Conservation (phyloP, 2,888 invertebrate genomes). For the Pachymerium ferrugineum region DNA sequence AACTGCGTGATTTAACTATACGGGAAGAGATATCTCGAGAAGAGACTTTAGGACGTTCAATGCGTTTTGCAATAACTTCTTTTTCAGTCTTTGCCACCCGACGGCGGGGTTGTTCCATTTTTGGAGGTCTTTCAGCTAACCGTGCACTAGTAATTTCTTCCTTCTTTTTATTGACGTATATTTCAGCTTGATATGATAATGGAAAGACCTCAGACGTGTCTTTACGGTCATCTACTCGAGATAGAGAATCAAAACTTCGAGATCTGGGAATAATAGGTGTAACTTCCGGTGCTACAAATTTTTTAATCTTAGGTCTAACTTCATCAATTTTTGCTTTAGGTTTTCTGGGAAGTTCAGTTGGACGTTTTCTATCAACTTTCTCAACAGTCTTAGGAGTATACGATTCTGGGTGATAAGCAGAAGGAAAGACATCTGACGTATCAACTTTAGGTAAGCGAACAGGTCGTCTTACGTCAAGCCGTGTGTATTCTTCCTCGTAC, state of each 20-base stretch:
- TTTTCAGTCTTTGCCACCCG: background rate
- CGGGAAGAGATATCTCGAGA: background rate
- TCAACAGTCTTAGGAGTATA: too few species aligned
- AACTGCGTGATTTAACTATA: background rate
- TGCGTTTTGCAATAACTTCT: background rate
- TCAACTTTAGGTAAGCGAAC: conserved; percentile 40
- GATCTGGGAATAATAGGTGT: background rate
- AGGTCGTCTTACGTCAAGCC: conserved; percentile 42
- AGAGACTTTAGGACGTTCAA: background rate
- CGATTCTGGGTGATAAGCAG: too few species aligned
- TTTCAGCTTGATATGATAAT: background rate
- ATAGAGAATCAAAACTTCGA: too few species aligned
- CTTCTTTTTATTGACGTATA: too few species aligned
- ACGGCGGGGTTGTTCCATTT: background rate
- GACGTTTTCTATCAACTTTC: too few species aligned
- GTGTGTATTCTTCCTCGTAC: background rate
- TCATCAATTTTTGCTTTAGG: too few species aligned
- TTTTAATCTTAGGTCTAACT: too few species aligned
- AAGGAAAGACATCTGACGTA: conserved; percentile 38
- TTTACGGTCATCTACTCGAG: background rate
- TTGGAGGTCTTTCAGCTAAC: background rate
- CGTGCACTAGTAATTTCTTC: background rate
- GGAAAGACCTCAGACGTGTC: background rate
- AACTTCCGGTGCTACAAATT: too few species aligned
- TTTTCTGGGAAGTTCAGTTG: too few species aligned